phyloP scores from a whole-genome alignment of 2,113 vertebrate species.

The Pyxicephalus adspersus region DNA sequence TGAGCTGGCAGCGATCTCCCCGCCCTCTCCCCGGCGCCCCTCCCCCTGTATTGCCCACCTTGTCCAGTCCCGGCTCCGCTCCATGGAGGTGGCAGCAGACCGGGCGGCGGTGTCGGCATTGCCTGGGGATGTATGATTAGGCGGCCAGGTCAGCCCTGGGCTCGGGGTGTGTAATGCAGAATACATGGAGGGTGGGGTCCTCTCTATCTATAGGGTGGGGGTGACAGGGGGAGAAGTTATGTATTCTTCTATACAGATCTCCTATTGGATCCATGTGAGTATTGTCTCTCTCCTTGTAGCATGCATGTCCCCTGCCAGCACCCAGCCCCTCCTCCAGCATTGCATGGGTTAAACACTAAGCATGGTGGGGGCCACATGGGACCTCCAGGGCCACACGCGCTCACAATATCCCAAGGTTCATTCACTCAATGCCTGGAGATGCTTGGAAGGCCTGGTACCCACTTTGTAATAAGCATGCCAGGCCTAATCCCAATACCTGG shows the following conservation, averaged over 20 bases:
- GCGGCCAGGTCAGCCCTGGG: background rate
- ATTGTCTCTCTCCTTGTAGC: background rate
- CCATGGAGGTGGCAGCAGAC: conserved; percentile 52
- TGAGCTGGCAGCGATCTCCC: background rate
- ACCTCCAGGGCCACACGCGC: conserved; percentile 1
- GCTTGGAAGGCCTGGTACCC: conserved; percentile 13
- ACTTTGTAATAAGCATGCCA: conserved; percentile 21
- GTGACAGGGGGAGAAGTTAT: conserved; percentile 10
- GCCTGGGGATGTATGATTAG: too few species aligned
- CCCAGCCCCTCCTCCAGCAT: conserved; percentile 15
- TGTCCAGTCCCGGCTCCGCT: conserved; percentile 65
- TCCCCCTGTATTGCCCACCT: conserved; percentile 71
- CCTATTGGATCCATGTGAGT: conserved; percentile 16
- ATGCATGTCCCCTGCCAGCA: background rate
- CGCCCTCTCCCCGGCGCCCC: conserved; percentile 59
- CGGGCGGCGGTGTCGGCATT: too few species aligned
- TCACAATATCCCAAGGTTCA: conserved; percentile 14
- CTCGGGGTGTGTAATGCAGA: conserved; percentile 20
- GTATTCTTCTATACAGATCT: background rate
- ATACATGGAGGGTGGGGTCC: conserved; percentile 27
- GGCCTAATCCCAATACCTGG: background rate
- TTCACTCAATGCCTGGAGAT: background rate
- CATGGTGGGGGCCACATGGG: background rate
- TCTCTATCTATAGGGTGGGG: conserved; percentile 25
- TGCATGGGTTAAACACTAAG: conserved; percentile 6